Percentiles rank a stretch among this genome's conserved stretches.
Conservation (phyloP, 2,888 invertebrate species). For the Holacanthella duospinosa region DNA sequence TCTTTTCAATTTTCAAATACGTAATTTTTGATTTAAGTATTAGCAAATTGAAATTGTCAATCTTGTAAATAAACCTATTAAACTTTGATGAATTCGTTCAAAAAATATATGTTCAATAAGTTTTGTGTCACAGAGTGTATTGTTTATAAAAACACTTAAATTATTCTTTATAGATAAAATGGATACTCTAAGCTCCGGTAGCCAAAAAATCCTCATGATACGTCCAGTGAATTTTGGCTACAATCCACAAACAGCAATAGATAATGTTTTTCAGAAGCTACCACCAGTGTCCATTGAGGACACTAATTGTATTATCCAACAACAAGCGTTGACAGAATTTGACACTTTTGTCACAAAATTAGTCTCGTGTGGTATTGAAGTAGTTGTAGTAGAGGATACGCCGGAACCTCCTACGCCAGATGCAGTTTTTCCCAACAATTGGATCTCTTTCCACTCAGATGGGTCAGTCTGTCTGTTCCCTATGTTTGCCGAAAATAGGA, state of each 20-base stretch:
- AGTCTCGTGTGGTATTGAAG: conserved; percentile 13
- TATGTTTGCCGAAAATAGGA: conserved; percentile 25
- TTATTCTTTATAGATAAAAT: too few relatives aligned
- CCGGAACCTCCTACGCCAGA: conserved; percentile 22
- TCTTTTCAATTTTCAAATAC: too few relatives aligned
- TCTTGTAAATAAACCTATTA: too few relatives aligned
- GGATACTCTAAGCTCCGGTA: not conserved
- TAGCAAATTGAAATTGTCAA: too few relatives aligned
- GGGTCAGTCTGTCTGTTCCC: conserved; percentile 24
- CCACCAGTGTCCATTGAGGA: not conserved
- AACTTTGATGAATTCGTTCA: too few relatives aligned
- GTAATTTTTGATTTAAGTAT: too few relatives aligned
- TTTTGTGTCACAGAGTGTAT: too few relatives aligned
- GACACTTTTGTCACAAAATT: conserved; percentile 19
- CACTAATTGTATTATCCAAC: conserved; percentile 10
- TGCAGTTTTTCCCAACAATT: conserved; percentile 33
- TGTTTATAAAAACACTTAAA: too few relatives aligned
- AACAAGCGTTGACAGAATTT: conserved; percentile 25
- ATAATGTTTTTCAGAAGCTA: conserved; percentile 27
- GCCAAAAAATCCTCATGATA: conserved; percentile 19
- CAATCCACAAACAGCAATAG: conserved; percentile 27
- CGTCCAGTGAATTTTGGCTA: conserved; percentile 28
- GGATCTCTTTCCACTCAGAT: conserved; percentile 24
- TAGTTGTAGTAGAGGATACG: conserved; percentile 23
- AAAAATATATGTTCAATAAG: too few relatives aligned